Evolutionary conservation across 2,797 vertebrate genomes (phyloP).

Genomic region (Epinephelus malabaricus): DNA sequence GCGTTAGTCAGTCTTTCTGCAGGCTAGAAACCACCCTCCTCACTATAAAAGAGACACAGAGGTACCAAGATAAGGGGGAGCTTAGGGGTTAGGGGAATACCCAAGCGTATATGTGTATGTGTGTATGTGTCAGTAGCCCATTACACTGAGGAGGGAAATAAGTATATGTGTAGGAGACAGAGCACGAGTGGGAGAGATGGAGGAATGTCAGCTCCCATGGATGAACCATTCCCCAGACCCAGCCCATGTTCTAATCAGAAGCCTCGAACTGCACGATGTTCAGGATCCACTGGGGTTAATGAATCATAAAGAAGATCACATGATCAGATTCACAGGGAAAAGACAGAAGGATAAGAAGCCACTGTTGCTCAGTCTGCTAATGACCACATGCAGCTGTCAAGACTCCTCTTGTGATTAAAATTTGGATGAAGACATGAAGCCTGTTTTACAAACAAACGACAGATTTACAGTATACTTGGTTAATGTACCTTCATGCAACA

Average conservation of each 20-base stretch:
- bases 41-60: constrained; percentile 51
- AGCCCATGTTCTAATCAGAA: constrained; percentile 20
- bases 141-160: constrained; percentile 14
- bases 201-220: constrained; percentile 37
- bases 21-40: constrained; percentile 42
- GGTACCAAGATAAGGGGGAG: constrained; percentile 51
- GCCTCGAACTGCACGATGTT: constrained; percentile 12
- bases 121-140: constrained; percentile 14
- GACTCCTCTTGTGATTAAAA: not conserved
- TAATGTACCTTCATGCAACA: too few species aligned
- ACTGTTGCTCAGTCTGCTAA: not conserved
- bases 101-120: not conserved
- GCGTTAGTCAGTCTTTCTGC: constrained; percentile 39
- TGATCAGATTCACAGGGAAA: constrained; percentile 14
- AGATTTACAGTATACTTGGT: too few species aligned
- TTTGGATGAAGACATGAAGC: not conserved
- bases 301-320: constrained; percentile 33
- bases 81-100: constrained; percentile 56
- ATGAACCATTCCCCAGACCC: constrained; percentile 25
- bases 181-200: constrained; percentile 34
- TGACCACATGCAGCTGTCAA: constrained; percentile 17
- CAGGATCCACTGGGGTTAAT: constrained; percentile 29
- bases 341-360: not conserved
- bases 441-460: not conserved
- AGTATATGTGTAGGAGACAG: constrained; percentile 12